Percentiles rank a stretch among this genome's conserved stretches.
phyloP scores from a whole-genome alignment of 2,888 invertebrate species.

The Ganaspis brasiliensis region DNA sequence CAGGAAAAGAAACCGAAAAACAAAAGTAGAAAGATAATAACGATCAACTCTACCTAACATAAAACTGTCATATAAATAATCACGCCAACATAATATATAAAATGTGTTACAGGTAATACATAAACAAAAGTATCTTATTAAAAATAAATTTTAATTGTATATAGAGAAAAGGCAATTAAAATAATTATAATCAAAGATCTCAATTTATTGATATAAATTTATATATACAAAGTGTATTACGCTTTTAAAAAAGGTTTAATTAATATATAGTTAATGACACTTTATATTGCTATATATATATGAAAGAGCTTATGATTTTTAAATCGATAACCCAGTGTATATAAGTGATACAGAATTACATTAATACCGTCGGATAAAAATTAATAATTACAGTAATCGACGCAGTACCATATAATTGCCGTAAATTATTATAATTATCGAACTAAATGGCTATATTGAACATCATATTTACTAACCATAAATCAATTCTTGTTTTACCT shows the following conservation, averaged over 20 bases:
- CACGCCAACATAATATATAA: background rate
- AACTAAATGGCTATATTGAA: background rate
- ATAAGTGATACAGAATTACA: slow-evolving; percentile 10
- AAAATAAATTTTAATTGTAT: background rate
- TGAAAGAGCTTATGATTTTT: background rate
- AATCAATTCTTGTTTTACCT: background rate
- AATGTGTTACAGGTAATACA: background rate
- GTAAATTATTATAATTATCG: slow-evolving; percentile 5
- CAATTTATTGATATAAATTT: slow-evolving; percentile 8
- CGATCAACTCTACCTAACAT: slow-evolving; percentile 21
- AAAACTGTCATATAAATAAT: slow-evolving; percentile 31
- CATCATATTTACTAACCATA: background rate
- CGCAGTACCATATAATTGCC: background rate
- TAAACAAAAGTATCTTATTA: background rate
- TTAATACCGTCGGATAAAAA: background rate
- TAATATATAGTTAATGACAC: slow-evolving; percentile 1
- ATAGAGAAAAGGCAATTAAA: background rate
- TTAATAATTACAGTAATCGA: slow-evolving; percentile 20
- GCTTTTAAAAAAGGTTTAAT: background rate
- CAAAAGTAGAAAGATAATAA: slow-evolving; percentile 29
- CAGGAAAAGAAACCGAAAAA: slow-evolving; percentile 10
- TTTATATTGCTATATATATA: slow-evolving; percentile 1
- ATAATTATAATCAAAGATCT: background rate
- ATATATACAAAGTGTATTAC: background rate
- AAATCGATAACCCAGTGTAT: slow-evolving; percentile 1